These are phyloP conservation scores for Strix uralensis DNA, from an alignment of 2,113 vertebrate species.

Conservation along the genomic window DNA sequence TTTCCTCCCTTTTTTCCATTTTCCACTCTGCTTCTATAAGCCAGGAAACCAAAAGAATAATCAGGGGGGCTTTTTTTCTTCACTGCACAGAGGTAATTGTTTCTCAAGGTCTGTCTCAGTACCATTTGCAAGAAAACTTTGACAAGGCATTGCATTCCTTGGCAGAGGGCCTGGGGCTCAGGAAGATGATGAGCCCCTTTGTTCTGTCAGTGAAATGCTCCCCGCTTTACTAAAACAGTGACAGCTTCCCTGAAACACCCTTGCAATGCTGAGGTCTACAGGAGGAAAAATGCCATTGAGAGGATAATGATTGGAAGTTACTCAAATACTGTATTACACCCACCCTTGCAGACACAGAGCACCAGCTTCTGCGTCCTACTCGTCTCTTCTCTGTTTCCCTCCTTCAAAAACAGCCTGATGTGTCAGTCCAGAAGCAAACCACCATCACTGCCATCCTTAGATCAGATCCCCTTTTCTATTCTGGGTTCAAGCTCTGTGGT, in stretches of 20 bases:
- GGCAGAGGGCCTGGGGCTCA: not conserved
- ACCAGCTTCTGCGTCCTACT: not conserved
- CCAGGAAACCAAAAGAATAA: not conserved
- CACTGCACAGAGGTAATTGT: not conserved
- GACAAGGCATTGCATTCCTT: not conserved
- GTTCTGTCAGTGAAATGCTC: not conserved
- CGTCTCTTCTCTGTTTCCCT: not conserved
- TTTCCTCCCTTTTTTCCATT: not conserved
- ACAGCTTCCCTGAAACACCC: not conserved
- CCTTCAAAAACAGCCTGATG: not conserved
- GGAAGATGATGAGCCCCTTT: not conserved
- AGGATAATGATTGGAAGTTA: not conserved
- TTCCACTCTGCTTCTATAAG: not conserved
- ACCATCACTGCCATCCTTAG: not conserved
- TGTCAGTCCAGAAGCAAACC: not conserved
- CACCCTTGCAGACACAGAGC: not conserved
- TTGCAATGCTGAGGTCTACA: not conserved
- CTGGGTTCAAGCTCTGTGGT: not conserved
- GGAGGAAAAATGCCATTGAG: not conserved
- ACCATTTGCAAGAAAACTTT: not conserved
- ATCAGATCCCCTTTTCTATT: not conserved
- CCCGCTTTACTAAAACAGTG: not conserved
- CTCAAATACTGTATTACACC: not conserved
- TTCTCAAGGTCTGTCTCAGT: not conserved
- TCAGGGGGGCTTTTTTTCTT: not conserved